Evolutionary conservation across 2,888 invertebrate genomes (phyloP), one percentile per base, ranked within the genome.

Genomic region (Eledone cirrhosa): DNA sequence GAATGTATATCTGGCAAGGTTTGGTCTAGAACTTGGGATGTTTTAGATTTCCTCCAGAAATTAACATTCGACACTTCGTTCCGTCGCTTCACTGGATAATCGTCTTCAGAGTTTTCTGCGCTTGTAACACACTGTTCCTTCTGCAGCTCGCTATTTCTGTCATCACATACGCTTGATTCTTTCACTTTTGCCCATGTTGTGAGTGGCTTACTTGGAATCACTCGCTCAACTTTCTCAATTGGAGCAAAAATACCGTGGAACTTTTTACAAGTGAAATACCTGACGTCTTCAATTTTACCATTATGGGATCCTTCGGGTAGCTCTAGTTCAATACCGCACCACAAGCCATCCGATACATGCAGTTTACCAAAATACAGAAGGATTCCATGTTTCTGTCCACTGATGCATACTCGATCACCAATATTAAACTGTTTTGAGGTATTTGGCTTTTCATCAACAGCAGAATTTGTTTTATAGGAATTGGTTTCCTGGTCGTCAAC

Each of bases 271-370:
- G 90, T 90, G 89, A 94, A 94, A 88, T 94, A 94, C 24, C 93
- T 91, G 69, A 93, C 91, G 19, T 93, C 94, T 80, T 92, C 91
- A 19, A 94, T 92, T 67, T 91, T 89, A 69, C 94, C 94, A 90
- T 94, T 93, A 90, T 94, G 93, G 85, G 93, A 93, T 29, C 94
- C 94, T 80, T 92, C 91, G 8, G 92, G 90, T 72, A 91, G 91
- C 79, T 92, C 91, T 78, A 94, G 89, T 88, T 94, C 94, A 74
- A 94, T 91, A 14, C 94, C 94, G 89, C 94, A 94, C 93, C 93
- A 94, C 29, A 92, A 81, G 4, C 93, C 93, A 19, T 91, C 90
- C 59, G 93, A 93, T 72, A 93, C 91, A 75, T 93, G 91, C 13
- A 93, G 92, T 53, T 90, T 89, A 5, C 94, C 94, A 81, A 93